Base-by-base conservation (phyloP, 2,113 vertebrate genomes). In the Catagonus wagneri region DNA sequence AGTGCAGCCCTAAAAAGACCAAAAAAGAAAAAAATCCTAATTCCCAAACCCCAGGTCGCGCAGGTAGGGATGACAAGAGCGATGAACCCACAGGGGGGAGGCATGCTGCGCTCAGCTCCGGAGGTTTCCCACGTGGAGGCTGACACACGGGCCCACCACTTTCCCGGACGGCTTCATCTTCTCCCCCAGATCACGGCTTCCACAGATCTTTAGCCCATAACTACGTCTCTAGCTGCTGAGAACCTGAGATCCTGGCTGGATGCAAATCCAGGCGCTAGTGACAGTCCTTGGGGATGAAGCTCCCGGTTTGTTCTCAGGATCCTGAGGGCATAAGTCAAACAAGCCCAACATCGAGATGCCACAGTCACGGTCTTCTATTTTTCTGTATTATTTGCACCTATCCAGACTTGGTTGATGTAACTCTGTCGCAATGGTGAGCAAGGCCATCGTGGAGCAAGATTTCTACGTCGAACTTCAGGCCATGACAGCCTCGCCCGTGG, bases 361-460 rank as follows among this genome's bases (percentile, higher is more conserved):
- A 69, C n/a, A 69, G 60, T 44, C 3, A 60, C n/a, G 44, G 14
- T 50, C 50, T 90, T 90, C 56, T 54, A 25, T 61, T 79, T 88
- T 86, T 65, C 63, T 75, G 16, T 71, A 71, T 58, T 60, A 85
- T 86, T 80, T 81, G 11, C 29, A 74, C 84, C 93, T 79, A 39
- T 32, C 32, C 72, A 74, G 23, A 58, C 58, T 19, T n/a, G 17
- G 54, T 19, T n/a, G 17, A 56, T 23, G n/a, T 34, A 76, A 65
- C 34, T 88, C 15, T 11, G 66, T 80, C 32, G 52, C 34, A 80
- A 22, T 0, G 39, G 8, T 60, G 32, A 95, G 54, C 39, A 89
- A 76, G n/a, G 7, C 60, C 14, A 12, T 69, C 66, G 25, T 44
- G 36, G 54, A 92, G 39, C 36, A 61, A 44, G 54, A 71, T 27